Evolutionary conservation across 2,113 vertebrate genomes (phyloP), one percentile per base, ranked within the genome.

Genomic region (Saguinus imperator): DNA sequence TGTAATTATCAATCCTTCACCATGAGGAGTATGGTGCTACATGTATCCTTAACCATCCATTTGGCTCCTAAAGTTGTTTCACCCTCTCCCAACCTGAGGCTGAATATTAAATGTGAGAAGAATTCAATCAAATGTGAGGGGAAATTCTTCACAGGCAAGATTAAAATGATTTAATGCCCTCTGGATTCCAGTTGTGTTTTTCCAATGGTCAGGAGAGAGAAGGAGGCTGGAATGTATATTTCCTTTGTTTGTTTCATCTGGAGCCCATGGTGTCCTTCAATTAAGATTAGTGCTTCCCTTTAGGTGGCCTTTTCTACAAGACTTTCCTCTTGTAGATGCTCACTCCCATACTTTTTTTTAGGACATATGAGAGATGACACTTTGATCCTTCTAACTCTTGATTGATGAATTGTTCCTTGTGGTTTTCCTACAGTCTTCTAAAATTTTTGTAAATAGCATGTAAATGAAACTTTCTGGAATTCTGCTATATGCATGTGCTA

Each of bases 351-450:
- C 0, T 48, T 35, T 91, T 75, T 75, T 18, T 77, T 27, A 90
- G 27, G n/a, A 2, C 2, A 13, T 21, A 29, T 5, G 17, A 25
- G 27, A 55, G 37, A 12, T 0, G 50, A 35, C 0, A 16, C 2
- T 37, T 12, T 64, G 16, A 35, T 58, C 2, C 25, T 90, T 80
- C 35, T 80, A 5, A 17, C 58, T 77, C 45, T 32, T 11, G 32
- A 4, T 6, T 87, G n/a, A 35, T 92, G 9, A 6, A 6, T 50
- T 45, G 11, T 43, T 87, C 5, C 17, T 12, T 64, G n/a, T 57
- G 57, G 2, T 50, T 84, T 50, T 66, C 23, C 35, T 61, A 55
- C 4, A 50, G 0, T 0, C 14, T 76, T 66, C 0, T 23, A 37
- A 57, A 1, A 61, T 61, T 85, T 72, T 35, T 40, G 5, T 35